Evolutionary conservation across 2,797 vertebrate genomes (phyloP).

Genomic region (Epinephelus coioides): DNA sequence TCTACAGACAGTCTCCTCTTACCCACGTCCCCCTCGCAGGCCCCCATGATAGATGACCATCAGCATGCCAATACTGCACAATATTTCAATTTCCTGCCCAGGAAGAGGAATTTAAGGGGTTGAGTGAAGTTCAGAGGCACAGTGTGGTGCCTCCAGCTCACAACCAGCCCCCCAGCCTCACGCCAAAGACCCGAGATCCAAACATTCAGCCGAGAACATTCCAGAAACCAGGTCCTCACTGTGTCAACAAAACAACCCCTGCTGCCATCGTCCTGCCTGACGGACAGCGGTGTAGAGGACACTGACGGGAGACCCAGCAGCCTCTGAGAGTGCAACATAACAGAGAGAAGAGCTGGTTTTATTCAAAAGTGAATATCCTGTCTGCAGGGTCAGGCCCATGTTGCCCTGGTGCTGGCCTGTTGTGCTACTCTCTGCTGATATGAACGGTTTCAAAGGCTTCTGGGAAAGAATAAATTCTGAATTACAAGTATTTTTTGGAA

Average conservation of each 20-base stretch:
- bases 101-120: constrained; percentile 92
- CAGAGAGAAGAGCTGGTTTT: constrained; percentile 28
- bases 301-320: constrained; percentile 42
- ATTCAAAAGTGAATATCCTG: constrained; percentile 20
- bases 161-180: constrained; percentile 80
- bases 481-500: neutral
- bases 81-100: constrained; percentile 97
- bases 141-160: constrained; percentile 90
- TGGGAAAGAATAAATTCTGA: neutral
- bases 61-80: constrained; percentile 91
- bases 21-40: constrained; percentile 73
- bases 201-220: constrained; percentile 91
- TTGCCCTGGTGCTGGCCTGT: neutral
- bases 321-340: constrained; percentile 32
- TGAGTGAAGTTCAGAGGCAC: constrained; percentile 94
- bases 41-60: constrained; percentile 92
- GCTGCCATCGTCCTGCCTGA: constrained; percentile 48
- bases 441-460: neutral
- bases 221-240: constrained; percentile 77
- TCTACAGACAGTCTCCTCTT: constrained; percentile 73
- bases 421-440: neutral
- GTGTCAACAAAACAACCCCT: constrained; percentile 76
- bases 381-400: neutral
- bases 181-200: constrained; percentile 88
- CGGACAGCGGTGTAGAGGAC: constrained; percentile 44